A percentile compares a stretch with the other conserved stretches of the same genome.
These are phyloP conservation scores for Ganaspis sp. DNA, from an alignment of 1,140 invertebrate species.

Conservation along the genomic window DNA sequence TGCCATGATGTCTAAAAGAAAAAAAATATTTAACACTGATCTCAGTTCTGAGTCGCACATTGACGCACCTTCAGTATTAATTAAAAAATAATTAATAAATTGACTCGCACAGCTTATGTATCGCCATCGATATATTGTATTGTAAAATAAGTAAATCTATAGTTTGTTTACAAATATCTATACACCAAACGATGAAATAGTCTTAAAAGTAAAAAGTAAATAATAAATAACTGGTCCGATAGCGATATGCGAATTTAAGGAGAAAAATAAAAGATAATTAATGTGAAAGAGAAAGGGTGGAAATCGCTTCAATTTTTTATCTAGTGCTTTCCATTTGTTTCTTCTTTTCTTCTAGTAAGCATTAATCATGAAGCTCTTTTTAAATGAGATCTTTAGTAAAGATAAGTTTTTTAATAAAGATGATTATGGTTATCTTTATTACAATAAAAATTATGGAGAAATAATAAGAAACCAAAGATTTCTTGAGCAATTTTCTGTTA, in stretches of 20 bases:
- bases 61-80: conserved; percentile 45
- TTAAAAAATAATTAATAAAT: conserved; percentile 36
- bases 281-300: not conserved
- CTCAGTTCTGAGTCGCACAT: conserved; percentile 32
- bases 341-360: not conserved
- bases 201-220: conserved; percentile 2
- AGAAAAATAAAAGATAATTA: conserved; percentile 4
- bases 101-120: conserved; percentile 28
- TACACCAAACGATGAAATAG: conserved; percentile 12
- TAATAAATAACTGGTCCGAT: not conserved
- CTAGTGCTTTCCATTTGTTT: not conserved
- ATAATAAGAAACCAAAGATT: too few species aligned
- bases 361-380: too few species aligned
- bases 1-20: conserved; percentile 15
- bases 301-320: conserved; percentile 33
- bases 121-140: conserved; percentile 28
- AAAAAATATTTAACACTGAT: not conserved
- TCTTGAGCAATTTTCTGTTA: too few species aligned
- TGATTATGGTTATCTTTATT: too few species aligned
- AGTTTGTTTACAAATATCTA: conserved; percentile 45
- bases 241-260: not conserved
- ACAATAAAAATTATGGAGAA: too few species aligned
- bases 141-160: conserved; percentile 42
- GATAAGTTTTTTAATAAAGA: not conserved
- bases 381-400: not conserved